Percentiles rank a stretch among this genome's conserved stretches.
Evolutionary conservation across 2,797 vertebrate species (phyloP).

Genomic region (Fistularia tabacaria): DNA sequence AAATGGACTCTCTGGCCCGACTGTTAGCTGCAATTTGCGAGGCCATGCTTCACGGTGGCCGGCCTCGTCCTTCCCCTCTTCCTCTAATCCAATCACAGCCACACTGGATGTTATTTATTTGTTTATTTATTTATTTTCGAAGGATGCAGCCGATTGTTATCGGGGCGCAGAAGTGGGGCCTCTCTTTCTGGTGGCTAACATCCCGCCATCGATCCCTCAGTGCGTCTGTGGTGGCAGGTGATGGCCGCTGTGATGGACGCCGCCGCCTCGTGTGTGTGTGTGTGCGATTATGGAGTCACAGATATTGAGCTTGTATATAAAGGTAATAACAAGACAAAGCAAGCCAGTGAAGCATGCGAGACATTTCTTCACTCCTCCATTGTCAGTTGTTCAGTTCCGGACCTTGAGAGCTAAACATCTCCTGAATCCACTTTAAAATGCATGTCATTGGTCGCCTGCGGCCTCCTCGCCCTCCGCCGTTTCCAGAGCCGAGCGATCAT

Average conservation of each 20-base stretch:
- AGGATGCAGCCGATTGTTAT: conserved; percentile 75
- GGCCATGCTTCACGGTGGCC: conserved; percentile 66
- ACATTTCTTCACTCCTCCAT: too few relatives aligned
- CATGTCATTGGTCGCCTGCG: too few relatives aligned
- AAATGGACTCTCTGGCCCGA: conserved; percentile 70
- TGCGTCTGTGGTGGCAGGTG: conserved; percentile 59
- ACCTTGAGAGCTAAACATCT: too few relatives aligned
- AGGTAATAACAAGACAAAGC: too few relatives aligned
- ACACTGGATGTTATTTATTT: conserved; percentile 78
- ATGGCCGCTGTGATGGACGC: conserved; percentile 58
- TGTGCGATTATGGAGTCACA: conserved; percentile 1
- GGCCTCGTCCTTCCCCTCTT: conserved; percentile 61
- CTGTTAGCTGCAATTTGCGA: conserved; percentile 73
- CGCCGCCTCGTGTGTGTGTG: conserved; percentile 13
- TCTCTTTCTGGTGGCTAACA: conserved; percentile 73
- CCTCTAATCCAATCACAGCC: conserved; percentile 74
- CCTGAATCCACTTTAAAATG: too few relatives aligned
- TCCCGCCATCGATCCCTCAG: conserved; percentile 68
- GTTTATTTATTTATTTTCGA: conserved; percentile 78
- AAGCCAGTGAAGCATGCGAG: too few relatives aligned
- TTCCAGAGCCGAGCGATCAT: too few relatives aligned
- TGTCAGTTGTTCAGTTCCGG: too few relatives aligned
- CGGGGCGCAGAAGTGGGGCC: conserved; percentile 59
- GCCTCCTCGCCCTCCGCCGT: too few relatives aligned
- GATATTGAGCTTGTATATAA: too few relatives aligned